Evolutionary conservation across 2,797 vertebrate species (phyloP), one percentile per base, ranked within the genome.

Genomic region (Lemur catta): DNA sequence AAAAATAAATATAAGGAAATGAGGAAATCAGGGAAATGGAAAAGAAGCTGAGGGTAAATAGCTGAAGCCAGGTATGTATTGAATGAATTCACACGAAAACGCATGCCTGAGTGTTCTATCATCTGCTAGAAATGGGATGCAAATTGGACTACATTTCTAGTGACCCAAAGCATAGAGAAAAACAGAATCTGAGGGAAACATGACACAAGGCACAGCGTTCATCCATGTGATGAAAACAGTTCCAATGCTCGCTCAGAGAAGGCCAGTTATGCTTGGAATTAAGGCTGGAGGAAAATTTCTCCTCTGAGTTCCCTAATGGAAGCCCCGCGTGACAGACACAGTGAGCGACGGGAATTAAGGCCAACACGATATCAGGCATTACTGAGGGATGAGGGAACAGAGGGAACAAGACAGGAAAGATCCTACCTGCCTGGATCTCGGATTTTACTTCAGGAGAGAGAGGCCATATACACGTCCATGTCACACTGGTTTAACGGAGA

Each of bases 1-100:
- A 87, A 78, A 95, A 94, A 38, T 57, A 89, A 92, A 17, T 50
- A 78, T 38, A 71, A 94, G 57, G 52, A 79, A 89, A 65, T n/a
- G 26, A 24, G 3, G 50, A 89, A 48, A 79, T 65, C 26, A 46
- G 20, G 67, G 24, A 79, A 84, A 87, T 22, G 17, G 63, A 89
- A 95, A 93, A 74, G n/a, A 85, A 89, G 50, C 11, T 22, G 69
- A 96, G 43, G 43, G 78, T 55, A 63, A 89, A 65, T 46, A 82
- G 35, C 12, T 41, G 14, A 85, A 78, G 17, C 10, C 46, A 65
- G 11, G 26, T 22, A 69, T 9, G 9, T 75, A 15, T 18, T n/a
- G 26, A 75, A 92, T 6, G 22, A 75, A 88, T 74, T 90, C 26
- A 88, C 17, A 87, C 4, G 22, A 43, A 82, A 61, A 41, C 15